Evolutionary conservation across 2,888 invertebrate genomes (phyloP), one percentile per base, ranked within the genome.

Genomic region (Dicycla oo): DNA sequence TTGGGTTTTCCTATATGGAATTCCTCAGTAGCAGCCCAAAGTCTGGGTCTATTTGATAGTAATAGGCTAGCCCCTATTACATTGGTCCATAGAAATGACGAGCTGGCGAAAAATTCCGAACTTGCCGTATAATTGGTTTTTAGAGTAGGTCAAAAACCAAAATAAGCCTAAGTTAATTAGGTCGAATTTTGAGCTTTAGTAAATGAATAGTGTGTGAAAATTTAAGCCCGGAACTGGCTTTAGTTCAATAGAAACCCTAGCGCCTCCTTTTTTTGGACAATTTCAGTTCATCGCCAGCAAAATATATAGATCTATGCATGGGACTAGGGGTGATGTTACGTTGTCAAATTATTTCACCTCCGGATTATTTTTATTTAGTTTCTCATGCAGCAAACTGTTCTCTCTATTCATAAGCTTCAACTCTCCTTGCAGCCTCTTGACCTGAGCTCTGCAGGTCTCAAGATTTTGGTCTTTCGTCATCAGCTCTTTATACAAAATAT

Each of bases 391-490:
- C 65, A 96, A 87, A 30, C 91, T 88, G 88, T 97, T 97, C 86
- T 97, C 97, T 83, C 96, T 96, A 73, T 96, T 95, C 85, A 97
- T 95, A 87, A 97, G 91, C 88, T 97, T 96, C 91, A 97, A 93
- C 90, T 97, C 97, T 60, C 96, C 96, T 84, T 97, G 97, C 63
- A 97, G 93, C 58, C 96, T 94, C 84, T 96, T 96, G 78, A 97
- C 93, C 90, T 97, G 97, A 64, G 96, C 95, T 70, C 97, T 96
- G 54, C 97, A 95, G 11, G 95, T 96, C 86, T 97, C 97, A 80
- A 97, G 92, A 23, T 96, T 96, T 82, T 97, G 96, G 83, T 97
- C 97, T 84, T 97, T 97, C 53, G 96, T 96, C 90, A 97, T 94
- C 75, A 97, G 87, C 85, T 97, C 97, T 86, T 97, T 97, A 87